Conservation (phyloP, 2,113 vertebrate genomes). For the Brevimyrus niger region DNA sequence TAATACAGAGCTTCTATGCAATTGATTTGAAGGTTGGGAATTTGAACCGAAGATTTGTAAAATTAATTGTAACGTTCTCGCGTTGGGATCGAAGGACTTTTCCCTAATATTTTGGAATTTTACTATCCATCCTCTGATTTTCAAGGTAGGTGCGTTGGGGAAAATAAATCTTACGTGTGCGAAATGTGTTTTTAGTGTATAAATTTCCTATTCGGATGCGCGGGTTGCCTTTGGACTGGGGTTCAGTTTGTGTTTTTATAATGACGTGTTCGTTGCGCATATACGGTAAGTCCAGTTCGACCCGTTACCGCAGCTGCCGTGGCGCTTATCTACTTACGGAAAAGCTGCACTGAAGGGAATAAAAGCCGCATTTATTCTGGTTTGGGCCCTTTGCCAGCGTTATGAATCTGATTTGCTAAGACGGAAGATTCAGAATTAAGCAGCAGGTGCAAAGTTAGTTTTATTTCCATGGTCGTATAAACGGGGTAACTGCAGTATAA, state of each 20-base stretch:
- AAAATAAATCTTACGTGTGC: neutral
- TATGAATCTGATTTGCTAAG: neutral
- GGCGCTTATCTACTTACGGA: neutral
- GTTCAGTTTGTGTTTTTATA: neutral
- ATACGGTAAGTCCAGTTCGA: neutral
- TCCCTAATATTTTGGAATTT: neutral
- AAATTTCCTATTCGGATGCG: neutral
- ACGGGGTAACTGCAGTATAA: neutral
- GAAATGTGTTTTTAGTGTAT: neutral
- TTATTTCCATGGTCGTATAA: neutral
- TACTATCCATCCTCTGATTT: neutral
- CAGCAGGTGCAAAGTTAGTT: neutral
- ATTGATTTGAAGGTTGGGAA: neutral
- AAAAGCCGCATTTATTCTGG: neutral
- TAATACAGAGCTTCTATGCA: neutral
- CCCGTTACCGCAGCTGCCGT: neutral
- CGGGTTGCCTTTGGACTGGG: neutral
- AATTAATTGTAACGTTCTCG: neutral
- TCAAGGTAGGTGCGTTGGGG: constrained; percentile 6
- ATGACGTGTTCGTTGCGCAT: neutral
- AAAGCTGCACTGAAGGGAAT: neutral
- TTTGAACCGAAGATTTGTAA: neutral
- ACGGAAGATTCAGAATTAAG: neutral
- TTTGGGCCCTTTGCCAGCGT: neutral
- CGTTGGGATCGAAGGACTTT: neutral